A percentile compares a stretch with the other conserved stretches of the same genome.
phyloP scores from a whole-genome alignment of 1,140 invertebrate genomes.

The Amphibalanus amphitrite region DNA sequence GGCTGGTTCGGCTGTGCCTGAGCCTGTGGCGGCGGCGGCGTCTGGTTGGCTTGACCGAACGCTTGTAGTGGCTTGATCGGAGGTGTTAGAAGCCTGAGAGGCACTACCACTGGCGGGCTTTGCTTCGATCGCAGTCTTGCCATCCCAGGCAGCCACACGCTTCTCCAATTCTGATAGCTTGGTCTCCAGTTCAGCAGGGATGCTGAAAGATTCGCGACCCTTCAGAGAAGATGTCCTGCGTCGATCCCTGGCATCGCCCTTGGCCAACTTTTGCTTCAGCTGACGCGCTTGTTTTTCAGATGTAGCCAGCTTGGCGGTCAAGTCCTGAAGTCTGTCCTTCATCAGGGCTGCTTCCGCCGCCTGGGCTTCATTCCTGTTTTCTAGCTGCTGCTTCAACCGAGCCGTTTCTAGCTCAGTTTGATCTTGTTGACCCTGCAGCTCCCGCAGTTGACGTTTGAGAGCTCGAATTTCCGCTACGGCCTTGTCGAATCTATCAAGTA shows the following conservation, averaged over 20 bases:
- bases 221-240: conserved; percentile 61
- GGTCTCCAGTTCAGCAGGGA: conserved; percentile 63
- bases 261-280: conserved; percentile 57
- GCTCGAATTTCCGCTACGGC: conserved; percentile 61
- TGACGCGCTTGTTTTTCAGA: conserved; percentile 66
- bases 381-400: conserved; percentile 49
- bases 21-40: conserved; percentile 28
- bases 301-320: conserved; percentile 55
- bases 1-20: not conserved
- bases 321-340: conserved; percentile 63
- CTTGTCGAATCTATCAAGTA: conserved; percentile 56
- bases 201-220: conserved; percentile 48
- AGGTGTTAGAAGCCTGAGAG: no score
- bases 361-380: conserved; percentile 45
- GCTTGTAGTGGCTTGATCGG: no score
- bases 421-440: conserved; percentile 58
- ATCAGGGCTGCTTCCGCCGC: conserved; percentile 55
- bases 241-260: conserved; percentile 55
- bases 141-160: conserved; percentile 38
- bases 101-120: not conserved
- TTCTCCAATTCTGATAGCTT: conserved; percentile 59
- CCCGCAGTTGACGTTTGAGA: conserved; percentile 61
- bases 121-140: conserved; percentile 29
- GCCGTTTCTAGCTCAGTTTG: conserved; percentile 55
- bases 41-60: no score